Percentiles rank a stretch among this genome's conserved stretches.
Conservation (phyloP, 2,113 vertebrate species). For the Myrmecophaga tridactyla region DNA sequence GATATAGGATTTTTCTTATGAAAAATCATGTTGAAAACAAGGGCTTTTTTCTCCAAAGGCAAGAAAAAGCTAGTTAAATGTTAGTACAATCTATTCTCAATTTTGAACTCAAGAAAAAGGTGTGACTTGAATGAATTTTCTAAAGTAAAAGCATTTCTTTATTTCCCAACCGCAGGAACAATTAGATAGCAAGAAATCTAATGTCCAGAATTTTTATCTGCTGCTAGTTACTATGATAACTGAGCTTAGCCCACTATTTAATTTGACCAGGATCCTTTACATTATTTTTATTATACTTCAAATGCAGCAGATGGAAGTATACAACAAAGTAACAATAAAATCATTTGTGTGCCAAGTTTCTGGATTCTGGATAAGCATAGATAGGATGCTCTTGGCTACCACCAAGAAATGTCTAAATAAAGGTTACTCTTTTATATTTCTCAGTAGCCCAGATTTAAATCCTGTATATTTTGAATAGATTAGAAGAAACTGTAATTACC, state of each 20-base stretch:
- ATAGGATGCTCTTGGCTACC: neutral
- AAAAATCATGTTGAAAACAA: neutral
- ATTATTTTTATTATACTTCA: conserved; percentile 47
- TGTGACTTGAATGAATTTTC: conserved; percentile 66
- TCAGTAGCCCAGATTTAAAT: neutral
- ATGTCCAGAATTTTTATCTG: conserved; percentile 17
- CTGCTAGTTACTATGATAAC: conserved; percentile 40
- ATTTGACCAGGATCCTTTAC: conserved; percentile 57
- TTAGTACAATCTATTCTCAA: conserved; percentile 51
- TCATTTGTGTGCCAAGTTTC: conserved; percentile 19
- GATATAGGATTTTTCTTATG: neutral
- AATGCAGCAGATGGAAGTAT: conserved; percentile 24
- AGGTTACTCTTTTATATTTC: neutral
- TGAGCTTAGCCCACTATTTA: conserved; percentile 59
- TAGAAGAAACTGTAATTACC: neutral
- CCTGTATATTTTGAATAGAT: neutral
- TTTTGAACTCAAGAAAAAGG: conserved; percentile 74
- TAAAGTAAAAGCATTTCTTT: conserved; percentile 57
- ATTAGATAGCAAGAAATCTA: neutral
- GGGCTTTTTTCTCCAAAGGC: neutral
- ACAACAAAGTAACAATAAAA: neutral
- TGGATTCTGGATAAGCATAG: conserved; percentile 27
- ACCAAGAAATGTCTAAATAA: neutral
- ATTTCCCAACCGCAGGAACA: conserved; percentile 62
- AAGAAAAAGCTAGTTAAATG: neutral